These are phyloP conservation scores for Ciconia nigra DNA, from an alignment of 2,797 vertebrate species.

Conservation along the genomic window DNA sequence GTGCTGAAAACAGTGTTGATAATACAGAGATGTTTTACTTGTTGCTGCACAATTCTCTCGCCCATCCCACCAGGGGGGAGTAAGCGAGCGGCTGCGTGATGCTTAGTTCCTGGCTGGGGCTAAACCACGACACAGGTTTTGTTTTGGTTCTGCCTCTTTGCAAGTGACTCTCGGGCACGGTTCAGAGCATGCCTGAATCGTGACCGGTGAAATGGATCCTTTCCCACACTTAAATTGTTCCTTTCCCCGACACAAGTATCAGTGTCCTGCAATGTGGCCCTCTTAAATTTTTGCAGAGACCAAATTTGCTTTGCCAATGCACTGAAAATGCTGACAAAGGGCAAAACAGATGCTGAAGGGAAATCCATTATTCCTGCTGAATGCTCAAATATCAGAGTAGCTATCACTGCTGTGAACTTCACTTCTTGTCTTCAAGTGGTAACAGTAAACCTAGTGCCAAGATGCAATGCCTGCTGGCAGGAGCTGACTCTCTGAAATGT, in stretches of 20 bases:
- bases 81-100: too few relatives aligned
- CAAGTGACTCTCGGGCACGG: fast-evolving
- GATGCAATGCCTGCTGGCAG: not conserved
- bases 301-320: not conserved
- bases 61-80: too few relatives aligned
- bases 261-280: not conserved
- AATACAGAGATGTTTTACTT: too few relatives aligned
- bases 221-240: not conserved
- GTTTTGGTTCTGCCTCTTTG: not conserved
- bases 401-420: not conserved
- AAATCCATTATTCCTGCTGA: not conserved
- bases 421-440: not conserved
- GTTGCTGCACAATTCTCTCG: too few relatives aligned
- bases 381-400: not conserved
- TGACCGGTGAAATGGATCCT: not conserved
- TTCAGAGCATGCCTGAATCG: not conserved
- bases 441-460: not conserved
- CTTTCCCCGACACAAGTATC: not conserved
- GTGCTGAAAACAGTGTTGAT: too few relatives aligned
- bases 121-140: too few relatives aligned
- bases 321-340: not conserved
- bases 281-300: not conserved
- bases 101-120: too few relatives aligned
- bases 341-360: not conserved
- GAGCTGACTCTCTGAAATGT: not conserved